phyloP scores from a whole-genome alignment of 2,113 vertebrate genomes.

The Pandion haliaetus region DNA sequence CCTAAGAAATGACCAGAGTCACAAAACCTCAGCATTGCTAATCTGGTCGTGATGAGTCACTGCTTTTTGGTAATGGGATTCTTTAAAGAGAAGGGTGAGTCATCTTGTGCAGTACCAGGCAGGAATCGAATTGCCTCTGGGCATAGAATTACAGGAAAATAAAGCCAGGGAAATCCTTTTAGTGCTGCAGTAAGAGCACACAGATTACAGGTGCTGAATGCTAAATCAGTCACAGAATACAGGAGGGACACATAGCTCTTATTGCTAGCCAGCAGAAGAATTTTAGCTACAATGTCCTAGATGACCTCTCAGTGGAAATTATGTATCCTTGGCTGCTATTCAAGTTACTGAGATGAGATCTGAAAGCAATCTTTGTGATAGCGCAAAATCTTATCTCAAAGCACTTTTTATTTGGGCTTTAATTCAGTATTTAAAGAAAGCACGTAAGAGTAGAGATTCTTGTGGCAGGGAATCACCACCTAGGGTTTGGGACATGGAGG shows the following conservation, averaged over 20 bases:
- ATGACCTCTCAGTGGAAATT: not conserved
- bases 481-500: fast-evolving
- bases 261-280: not conserved
- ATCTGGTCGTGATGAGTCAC: not conserved
- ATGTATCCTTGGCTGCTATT: not conserved
- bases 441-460: not conserved
- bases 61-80: not conserved
- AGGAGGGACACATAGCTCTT: not conserved
- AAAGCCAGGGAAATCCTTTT: slow-evolving; percentile 40
- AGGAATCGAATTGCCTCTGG: not conserved
- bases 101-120: not conserved
- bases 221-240: not conserved
- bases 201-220: not conserved
- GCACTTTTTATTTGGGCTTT: not conserved
- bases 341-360: not conserved
- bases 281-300: not conserved
- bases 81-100: slow-evolving; percentile 11
- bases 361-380: not conserved
- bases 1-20: not conserved
- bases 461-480: not conserved
- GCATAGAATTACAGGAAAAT: not conserved
- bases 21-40: not conserved
- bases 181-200: not conserved
- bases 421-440: not conserved
- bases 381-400: not conserved